These are phyloP conservation scores for Myathropa florea DNA, from an alignment of 2,888 invertebrate genomes.

Conservation along the genomic window DNA sequence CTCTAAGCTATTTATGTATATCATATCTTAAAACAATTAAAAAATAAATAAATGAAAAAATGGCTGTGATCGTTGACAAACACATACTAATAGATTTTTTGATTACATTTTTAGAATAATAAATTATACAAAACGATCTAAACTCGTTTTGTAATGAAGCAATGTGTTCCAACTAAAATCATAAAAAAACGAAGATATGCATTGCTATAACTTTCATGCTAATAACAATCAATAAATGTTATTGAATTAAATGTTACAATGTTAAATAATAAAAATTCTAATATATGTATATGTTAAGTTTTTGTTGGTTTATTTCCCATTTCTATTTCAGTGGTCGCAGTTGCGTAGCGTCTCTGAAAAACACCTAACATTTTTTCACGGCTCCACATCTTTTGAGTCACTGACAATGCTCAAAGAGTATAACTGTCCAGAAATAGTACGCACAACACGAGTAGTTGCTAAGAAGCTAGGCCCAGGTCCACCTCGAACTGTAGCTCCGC, in stretches of 20 bases:
- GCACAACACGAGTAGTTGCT: too few species aligned
- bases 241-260: conserved; percentile 14
- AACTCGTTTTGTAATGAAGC: not conserved
- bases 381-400: too few species aligned
- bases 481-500: too few species aligned
- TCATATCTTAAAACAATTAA: conserved; percentile 1
- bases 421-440: too few species aligned
- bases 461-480: too few species aligned
- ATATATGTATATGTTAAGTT: not conserved
- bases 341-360: too few species aligned
- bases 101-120: conserved; percentile 40
- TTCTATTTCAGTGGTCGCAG: too few species aligned
- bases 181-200: not conserved
- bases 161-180: not conserved
- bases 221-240: conserved; percentile 31
- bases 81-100: conserved; percentile 45
- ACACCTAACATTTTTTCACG: too few species aligned
- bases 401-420: too few species aligned
- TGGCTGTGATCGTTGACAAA: conserved; percentile 66
- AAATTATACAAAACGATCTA: conserved; percentile 2
- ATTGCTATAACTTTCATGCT: conserved; percentile 12
- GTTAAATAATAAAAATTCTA: conserved; percentile 27
- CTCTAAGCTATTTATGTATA: conserved; percentile 40
- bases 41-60: conserved; percentile 37
- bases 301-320: not conserved